Evolutionary conservation across 2,888 invertebrate species (phyloP).

Genomic region (Ephialtes manifestator): DNA sequence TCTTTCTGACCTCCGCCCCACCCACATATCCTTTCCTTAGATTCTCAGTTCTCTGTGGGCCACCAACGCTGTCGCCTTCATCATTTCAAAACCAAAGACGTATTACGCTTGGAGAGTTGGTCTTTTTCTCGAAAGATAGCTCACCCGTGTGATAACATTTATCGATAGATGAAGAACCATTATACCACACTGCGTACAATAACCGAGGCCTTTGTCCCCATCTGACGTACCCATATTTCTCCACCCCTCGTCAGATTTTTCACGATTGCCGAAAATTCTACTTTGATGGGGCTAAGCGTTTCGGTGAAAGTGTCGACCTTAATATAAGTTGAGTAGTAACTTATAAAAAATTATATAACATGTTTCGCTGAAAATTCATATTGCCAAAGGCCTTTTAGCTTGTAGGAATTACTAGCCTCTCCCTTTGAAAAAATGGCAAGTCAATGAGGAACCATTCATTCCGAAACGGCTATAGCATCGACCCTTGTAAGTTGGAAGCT

Average conservation of each 20-base stretch:
- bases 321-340: neutral
- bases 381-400: neutral
- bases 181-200: constrained; percentile 12
- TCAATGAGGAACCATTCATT: constrained; percentile 4
- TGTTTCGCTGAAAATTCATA: neutral
- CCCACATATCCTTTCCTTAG: constrained; percentile 19
- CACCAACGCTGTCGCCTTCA: constrained; percentile 2
- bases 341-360: neutral
- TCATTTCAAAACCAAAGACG: neutral
- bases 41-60: neutral
- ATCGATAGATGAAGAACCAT: constrained; percentile 14
- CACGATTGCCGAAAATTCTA: constrained; percentile 47
- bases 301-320: neutral
- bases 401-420: neutral
- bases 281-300: neutral
- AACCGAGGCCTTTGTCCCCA: neutral
- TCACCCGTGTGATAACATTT: constrained; percentile 21
- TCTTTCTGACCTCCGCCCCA: constrained; percentile 51
- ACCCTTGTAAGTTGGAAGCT: neutral
- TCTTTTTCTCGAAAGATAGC: neutral
- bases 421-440: neutral
- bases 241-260: constrained; percentile 58
- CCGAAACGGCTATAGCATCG: neutral
- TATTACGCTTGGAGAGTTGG: neutral
- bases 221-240: constrained; percentile 11